Evolutionary conservation across 1,140 invertebrate species (phyloP), one percentile per base, ranked within the genome.

Genomic region (Sycophaga agraensis): DNA sequence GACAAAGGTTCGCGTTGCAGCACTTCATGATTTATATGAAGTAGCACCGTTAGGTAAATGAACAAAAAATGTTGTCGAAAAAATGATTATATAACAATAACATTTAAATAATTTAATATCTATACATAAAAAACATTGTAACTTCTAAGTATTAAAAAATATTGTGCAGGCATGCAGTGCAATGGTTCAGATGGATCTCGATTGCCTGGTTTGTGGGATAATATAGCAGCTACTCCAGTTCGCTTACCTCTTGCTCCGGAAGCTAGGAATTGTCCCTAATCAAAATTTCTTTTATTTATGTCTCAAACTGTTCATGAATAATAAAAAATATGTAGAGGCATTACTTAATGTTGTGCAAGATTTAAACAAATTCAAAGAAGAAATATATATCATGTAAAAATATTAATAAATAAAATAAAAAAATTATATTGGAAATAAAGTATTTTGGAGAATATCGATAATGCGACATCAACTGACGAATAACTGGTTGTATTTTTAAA

Each of bases 111-210:
- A 4, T 31, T 31, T 11, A 31, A 31, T 6, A 31, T 31, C 11
- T 4, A 31, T 11, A 6, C 11, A 31, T 31, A 31, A 40, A 17
- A n/a, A 40, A n/a, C 16, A 3, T 16, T 40, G n/a, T 4, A 40
- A 40, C 17, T 42, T 42, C 19, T 21, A 12, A 45, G 9, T 24
- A 2, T 43, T 40, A 8, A 37, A 35, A 1, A 35, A 43, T 2
- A 31, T 37, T 61, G 24, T 24, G 2, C 58, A 81, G 79, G 78
- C 48, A 96, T 97, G 92, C 94, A 97, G 73, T 98, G 96, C 75
- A 98, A 98, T 78, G 87, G 88, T 71, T 96, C 93, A 3, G 88
- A 91, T 69, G 95, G 95, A 12, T 84, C 84, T 50, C 82, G 94
- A 69, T 94, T 96, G 77, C 91, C 89, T 11, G 90, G 88, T 11